Evolutionary conservation across 1,140 invertebrate genomes (phyloP), one percentile per base, ranked within the genome.

Genomic region (Drosophila azteca): DNA sequence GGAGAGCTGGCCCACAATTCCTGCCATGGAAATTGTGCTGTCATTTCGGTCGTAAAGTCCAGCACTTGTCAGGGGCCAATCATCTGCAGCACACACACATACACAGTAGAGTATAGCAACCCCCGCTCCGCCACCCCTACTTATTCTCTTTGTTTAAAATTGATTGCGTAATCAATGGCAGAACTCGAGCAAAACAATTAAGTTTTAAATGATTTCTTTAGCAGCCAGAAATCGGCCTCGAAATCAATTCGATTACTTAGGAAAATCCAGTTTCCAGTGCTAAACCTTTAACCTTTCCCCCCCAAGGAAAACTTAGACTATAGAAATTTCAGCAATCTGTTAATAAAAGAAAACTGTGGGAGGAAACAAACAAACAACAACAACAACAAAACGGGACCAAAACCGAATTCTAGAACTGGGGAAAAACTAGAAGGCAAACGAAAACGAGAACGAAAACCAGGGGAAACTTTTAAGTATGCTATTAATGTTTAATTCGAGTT

Each of bases 401-500:
- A 63, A 59, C 55, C 5, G 22, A 35, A 66, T 49, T 31, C 31
- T 48, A 46, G 43, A 74, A 50, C 17, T 20, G 26, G 7, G 45
- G 6, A 20, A 17, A n/a, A 49, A 60, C 57, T 26, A 6, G 20
- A 51, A 41, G 29, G n/a, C 31, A 58, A 55, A 46, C n/a, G 20
- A 65, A 58, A 41, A 31, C 29, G 49, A 75, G 79, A 83, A 49
- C 53, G 15, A 45, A 63, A 72, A 51, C 39, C 55, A 71, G 65
- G 83, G 61, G 77, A 88, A 87, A 87, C 83, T 87, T 88, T 87
- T 87, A 83, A 87, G 83, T 87, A 88, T 65, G 60, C 83, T 79
- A 87, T 87, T 87, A 87, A 87, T 88, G 83, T 87, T 88, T 87
- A 83, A 87, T 88, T 87, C 83, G 79, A 87, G 83, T 87, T 87